These are phyloP conservation scores for Podarcis muralis DNA, from an alignment of 2,113 vertebrate species.

Conservation along the genomic window DNA sequence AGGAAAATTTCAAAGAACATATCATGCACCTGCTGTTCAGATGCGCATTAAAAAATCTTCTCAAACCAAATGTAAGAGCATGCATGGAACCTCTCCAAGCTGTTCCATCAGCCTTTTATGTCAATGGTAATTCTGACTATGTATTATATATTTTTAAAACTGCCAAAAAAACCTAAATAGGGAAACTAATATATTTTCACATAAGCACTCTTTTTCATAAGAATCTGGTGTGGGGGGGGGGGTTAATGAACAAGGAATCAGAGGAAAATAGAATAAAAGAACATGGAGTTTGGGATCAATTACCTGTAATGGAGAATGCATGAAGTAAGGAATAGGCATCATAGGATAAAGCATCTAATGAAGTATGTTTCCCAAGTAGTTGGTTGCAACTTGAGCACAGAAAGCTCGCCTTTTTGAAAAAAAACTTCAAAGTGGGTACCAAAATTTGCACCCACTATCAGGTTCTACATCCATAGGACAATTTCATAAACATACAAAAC, in stretches of 20 bases:
- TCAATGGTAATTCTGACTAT: neutral
- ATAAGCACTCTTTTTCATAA: neutral
- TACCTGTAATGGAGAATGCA: neutral
- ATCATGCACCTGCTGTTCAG: neutral
- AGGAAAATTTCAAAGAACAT: neutral
- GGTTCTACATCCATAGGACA: neutral
- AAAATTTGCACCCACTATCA: neutral
- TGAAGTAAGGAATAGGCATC: neutral
- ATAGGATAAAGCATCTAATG: neutral
- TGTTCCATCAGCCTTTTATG: neutral
- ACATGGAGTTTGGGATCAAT: neutral
- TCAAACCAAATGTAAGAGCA: neutral
- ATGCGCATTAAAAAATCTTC: neutral
- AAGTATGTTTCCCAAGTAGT: neutral
- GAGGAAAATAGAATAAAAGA: neutral
- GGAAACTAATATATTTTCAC: neutral
- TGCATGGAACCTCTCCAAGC: neutral
- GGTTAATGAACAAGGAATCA: neutral
- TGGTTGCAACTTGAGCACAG: neutral
- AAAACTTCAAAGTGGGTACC: neutral
- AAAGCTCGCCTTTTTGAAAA: no score
- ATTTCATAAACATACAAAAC: neutral
- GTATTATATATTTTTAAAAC: neutral
- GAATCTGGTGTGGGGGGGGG: neutral
- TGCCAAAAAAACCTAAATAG: neutral